Evolutionary conservation across 2,113 vertebrate species (phyloP), one percentile per base, ranked within the genome.

Genomic region (Pardalotus punctatus): DNA sequence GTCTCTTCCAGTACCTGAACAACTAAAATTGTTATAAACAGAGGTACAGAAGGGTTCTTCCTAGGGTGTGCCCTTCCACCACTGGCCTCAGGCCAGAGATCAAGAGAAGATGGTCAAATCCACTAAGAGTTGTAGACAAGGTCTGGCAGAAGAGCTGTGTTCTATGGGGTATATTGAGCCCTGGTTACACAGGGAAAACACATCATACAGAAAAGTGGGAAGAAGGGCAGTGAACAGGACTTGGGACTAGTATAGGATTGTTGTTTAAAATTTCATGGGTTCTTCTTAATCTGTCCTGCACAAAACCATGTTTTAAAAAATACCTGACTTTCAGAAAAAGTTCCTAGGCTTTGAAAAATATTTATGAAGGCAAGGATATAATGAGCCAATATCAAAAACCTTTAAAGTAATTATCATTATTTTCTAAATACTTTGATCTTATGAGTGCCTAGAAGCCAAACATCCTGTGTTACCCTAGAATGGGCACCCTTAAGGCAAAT

Each of bases 281-380:
- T 38, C 10, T 74, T 88, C 29, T 25, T 81, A 42, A 83, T 65
- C 14, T 71, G 6, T 12, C 18, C 16, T 38, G 16, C 3, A 67
- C 33, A n/a, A 86, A 80, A 11, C 13, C 7, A 19, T 2, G 0
- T 38, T 87, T 78, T 25, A n/a, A 81, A 90, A 87, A 74, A 53
- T 5, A 43, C 0, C 4, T 3, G 0, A 1, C 1, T 8, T 65
- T 48, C 9, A 36, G 7, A 12, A 76, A 80, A 81, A 38, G 47
- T 22, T 4, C 29, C 1, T 1, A 80, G 8, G 13, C 7, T 80
- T 88, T 50, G 21, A 73, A 90, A 95, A 88, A 38, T 47, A 73
- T 58, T 64, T 71, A 54, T n/a, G 19, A 77, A 28, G 24, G 3
- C 21, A 62, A 50, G 6, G 29, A 29, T 43, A 48, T 47, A 78